These are phyloP conservation scores for Rutilus rutilus DNA, from an alignment of 2,113 vertebrate species.

Conservation along the genomic window DNA sequence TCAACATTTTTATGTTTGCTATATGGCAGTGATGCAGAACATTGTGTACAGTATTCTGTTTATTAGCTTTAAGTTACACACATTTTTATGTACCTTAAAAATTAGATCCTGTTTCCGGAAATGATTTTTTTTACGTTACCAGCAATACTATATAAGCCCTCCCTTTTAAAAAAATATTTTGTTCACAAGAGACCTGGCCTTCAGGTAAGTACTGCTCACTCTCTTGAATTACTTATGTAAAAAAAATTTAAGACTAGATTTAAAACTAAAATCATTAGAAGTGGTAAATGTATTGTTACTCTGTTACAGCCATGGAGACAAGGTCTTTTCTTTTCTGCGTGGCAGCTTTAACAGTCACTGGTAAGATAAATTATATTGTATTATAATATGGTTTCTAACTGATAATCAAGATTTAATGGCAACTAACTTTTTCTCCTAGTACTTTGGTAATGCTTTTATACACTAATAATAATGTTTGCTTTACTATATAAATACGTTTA, in stretches of 20 bases:
- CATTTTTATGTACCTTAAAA: background rate
- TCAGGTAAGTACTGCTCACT: constrained; percentile 32
- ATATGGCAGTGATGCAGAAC: background rate
- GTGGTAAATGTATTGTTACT: background rate
- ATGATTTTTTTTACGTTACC: background rate
- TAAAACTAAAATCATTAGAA: background rate
- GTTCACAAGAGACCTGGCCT: background rate
- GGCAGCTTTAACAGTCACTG: constrained; percentile 40
- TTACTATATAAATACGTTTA: background rate
- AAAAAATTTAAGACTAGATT: background rate
- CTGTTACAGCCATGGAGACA: constrained; percentile 46
- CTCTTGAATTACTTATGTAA: background rate
- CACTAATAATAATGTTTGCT: background rate
- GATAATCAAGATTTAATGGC: background rate
- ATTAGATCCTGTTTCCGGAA: constrained; percentile 49
- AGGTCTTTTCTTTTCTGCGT: constrained; percentile 8
- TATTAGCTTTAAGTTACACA: background rate
- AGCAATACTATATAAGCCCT: constrained; percentile 39
- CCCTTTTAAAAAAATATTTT: background rate
- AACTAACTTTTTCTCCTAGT: too few relatives aligned
- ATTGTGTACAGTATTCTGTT: background rate
- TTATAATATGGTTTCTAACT: background rate
- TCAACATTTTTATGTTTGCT: background rate
- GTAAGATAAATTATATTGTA: constrained; percentile 38
- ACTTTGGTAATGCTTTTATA: background rate